A percentile compares a stretch with the other conserved stretches of the same genome.
Evolutionary conservation across 2,888 invertebrate genomes (phyloP).

Genomic region (Pheosia tremula): DNA sequence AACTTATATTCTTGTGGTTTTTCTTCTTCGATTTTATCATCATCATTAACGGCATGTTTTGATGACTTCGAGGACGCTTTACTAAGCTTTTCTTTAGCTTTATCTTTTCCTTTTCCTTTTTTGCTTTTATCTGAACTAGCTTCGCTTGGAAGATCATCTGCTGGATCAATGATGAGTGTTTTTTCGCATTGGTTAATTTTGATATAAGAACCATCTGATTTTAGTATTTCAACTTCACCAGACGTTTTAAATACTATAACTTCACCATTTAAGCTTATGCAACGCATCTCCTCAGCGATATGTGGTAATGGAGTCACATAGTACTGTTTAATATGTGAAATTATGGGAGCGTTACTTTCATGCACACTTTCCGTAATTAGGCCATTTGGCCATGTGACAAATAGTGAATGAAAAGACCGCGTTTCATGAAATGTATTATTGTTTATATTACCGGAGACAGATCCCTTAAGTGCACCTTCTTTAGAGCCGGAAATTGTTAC

Average conservation of each 20-base stretch:
- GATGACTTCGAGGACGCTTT: slow-evolving; percentile 55
- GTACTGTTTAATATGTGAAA: slow-evolving; percentile 74
- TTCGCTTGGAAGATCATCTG: slow-evolving; percentile 44
- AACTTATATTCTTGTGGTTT: slow-evolving; percentile 53
- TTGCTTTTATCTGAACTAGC: slow-evolving; percentile 56
- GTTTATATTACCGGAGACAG: slow-evolving; percentile 25
- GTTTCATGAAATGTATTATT: slow-evolving; percentile 34
- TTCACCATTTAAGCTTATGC: slow-evolving; percentile 72
- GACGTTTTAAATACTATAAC: slow-evolving; percentile 66
- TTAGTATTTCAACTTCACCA: slow-evolving; percentile 61
- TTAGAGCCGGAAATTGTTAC: slow-evolving; percentile 31
- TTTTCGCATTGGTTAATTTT: slow-evolving; percentile 63
- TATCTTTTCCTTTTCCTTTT: slow-evolving; percentile 54
- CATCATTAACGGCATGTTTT: slow-evolving; percentile 41
- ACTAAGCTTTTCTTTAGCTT: slow-evolving; percentile 47
- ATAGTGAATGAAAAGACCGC: slow-evolving; percentile 59
- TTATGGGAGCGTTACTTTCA: slow-evolving; percentile 54
- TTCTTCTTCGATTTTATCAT: slow-evolving; percentile 33
- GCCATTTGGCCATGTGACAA: slow-evolving; percentile 76
- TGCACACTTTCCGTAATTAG: slow-evolving; percentile 70
- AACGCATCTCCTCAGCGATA: slow-evolving; percentile 66
- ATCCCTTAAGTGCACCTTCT: slow-evolving; percentile 31
- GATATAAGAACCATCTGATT: slow-evolving; percentile 64
- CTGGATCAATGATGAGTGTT: slow-evolving; percentile 29
- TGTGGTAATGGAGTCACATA: slow-evolving; percentile 39